Conservation (phyloP, 2,797 vertebrate genomes). For the Distichodus sexfasciatus region DNA sequence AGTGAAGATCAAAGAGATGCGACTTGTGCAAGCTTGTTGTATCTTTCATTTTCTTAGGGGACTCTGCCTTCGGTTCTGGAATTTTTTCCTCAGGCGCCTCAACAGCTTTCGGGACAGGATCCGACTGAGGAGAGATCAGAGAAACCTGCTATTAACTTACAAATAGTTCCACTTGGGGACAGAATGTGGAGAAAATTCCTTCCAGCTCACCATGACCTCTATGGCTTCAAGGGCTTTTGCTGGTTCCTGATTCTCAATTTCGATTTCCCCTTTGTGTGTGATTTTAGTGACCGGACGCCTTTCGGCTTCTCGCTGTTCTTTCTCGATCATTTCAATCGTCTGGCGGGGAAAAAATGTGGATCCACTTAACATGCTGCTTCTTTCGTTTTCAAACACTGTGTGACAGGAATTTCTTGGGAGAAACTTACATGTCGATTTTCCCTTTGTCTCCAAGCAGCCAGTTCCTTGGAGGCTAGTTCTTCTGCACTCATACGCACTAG, state of each 20-base stretch:
- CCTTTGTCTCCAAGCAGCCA: constrained; percentile 96
- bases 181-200: not conserved
- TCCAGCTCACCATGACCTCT: constrained; percentile 78
- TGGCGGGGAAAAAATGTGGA: constrained; percentile 66
- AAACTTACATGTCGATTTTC: constrained; percentile 95
- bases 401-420: not conserved
- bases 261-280: constrained; percentile 99
- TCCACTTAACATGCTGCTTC: no score
- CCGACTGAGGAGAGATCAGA: constrained; percentile 58
- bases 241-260: constrained; percentile 95
- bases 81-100: constrained; percentile 79
- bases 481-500: constrained; percentile 97
- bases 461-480: constrained; percentile 94
- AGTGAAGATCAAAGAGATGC: constrained; percentile 96
- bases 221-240: constrained; percentile 84
- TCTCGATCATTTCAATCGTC: constrained; percentile 99
- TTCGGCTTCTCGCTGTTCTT: constrained; percentile 94
- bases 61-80: constrained; percentile 78
- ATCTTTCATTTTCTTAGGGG: constrained; percentile 76
- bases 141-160: not conserved
- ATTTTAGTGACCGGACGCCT: constrained; percentile 97
- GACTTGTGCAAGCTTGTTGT: constrained; percentile 94
- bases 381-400: not conserved
- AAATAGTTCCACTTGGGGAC: no score
- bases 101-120: constrained; percentile 68